These are phyloP conservation scores for Corapipo altera DNA, from an alignment of 2,113 vertebrate species.

Conservation along the genomic window DNA sequence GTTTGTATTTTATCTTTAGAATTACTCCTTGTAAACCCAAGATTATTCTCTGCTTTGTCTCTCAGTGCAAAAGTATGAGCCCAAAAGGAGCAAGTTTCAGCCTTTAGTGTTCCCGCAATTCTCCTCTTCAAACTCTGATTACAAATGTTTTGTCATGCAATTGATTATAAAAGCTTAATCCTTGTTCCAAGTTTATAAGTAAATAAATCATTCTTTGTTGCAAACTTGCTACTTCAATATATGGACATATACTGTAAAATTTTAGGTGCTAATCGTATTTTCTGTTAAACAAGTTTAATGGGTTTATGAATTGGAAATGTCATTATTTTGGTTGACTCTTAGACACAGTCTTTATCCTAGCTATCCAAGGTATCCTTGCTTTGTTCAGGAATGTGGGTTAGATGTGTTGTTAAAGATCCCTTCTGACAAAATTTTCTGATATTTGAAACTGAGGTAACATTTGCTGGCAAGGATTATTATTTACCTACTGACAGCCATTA, in stretches of 20 bases:
- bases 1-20: not conserved
- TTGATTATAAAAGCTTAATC: not conserved
- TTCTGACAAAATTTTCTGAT: not conserved
- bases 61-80: not conserved
- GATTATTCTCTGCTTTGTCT: not conserved
- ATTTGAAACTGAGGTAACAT: not conserved
- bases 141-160: not conserved
- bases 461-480: not conserved
- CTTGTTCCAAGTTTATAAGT: fast-evolving
- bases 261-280: not conserved
- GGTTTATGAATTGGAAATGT: not conserved
- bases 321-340: not conserved
- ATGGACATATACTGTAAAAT: not conserved
- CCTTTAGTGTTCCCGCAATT: not conserved
- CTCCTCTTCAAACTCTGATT: not conserved
- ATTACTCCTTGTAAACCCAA: not conserved
- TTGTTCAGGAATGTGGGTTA: not conserved
- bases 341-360: not conserved
- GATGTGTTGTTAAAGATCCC: not conserved
- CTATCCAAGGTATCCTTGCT: not conserved
- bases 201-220: not conserved
- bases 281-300: not conserved
- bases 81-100: not conserved
- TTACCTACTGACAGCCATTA: not conserved
- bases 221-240: not conserved